These are phyloP conservation scores for Stictonetta naevosa DNA, from an alignment of 2,113 vertebrate species.

Conservation along the genomic window DNA sequence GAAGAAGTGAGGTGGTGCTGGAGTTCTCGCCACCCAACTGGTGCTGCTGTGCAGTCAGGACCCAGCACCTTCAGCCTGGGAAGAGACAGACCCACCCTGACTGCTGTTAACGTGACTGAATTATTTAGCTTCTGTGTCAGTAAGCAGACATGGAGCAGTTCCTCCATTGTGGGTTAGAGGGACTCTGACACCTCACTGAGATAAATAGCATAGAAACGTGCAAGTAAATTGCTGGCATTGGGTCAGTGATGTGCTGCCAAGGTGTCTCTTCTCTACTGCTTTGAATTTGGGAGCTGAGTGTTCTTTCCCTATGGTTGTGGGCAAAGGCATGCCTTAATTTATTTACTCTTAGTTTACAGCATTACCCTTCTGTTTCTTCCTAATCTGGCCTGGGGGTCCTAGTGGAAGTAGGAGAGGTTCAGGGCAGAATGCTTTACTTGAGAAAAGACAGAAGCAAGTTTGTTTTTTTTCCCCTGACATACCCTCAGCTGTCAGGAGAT, in stretches of 20 bases:
- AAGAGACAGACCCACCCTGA: accelerated
- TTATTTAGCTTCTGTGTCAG: accelerated
- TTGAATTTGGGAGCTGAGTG: accelerated
- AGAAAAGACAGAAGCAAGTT: accelerated
- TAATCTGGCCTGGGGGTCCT: background rate
- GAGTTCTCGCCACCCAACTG: accelerated
- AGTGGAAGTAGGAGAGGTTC: no score
- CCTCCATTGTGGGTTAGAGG: background rate
- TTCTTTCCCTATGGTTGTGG: accelerated
- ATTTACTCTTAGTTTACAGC: background rate
- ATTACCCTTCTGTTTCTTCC: no score
- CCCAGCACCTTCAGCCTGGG: background rate
- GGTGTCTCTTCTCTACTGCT: background rate
- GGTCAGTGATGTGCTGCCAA: background rate
- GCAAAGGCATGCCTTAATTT: accelerated
- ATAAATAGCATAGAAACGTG: background rate
- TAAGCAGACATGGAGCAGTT: background rate
- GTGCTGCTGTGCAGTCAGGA: accelerated
- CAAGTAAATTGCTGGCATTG: background rate
- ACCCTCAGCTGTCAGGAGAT: background rate
- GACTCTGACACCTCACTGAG: background rate
- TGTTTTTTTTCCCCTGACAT: accelerated
- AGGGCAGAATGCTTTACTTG: background rate
- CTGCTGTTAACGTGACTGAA: accelerated
- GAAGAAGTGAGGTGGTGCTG: conserved; percentile 81